Base-by-base conservation (phyloP, 2,797 vertebrate genomes). In the Mareca penelope region DNA sequence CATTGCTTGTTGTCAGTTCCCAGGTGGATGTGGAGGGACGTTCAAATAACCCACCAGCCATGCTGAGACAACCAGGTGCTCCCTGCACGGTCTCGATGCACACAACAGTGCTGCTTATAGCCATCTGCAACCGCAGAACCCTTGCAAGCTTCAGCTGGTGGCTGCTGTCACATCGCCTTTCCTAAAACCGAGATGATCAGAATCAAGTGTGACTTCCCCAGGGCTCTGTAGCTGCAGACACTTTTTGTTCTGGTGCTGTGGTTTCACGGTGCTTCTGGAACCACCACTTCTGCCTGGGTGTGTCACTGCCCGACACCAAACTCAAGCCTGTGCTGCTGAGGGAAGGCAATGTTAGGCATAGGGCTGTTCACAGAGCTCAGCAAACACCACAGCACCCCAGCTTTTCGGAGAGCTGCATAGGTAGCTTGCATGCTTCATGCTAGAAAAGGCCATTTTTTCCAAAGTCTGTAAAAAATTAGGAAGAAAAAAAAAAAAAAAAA, bases 171-270 rank as follows among this genome's bases (percentile, higher is more conserved):
- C 68, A 48, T 24, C 29, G 64, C 84, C 77, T 68, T 67, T 73
- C 68, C 86, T 90, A 89, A 96, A 95, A 73, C 71, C 79, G 40
- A 31, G 28, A 60, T 10, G 33, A 44, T 48, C 78, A 91, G 72
- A 93, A 40, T 26, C 60, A 73, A 79, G 57, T 1, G 15, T 52
- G 59, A 84, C 50, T 31, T 63, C 35, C 48, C 28, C 28, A 8
- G 33, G 9, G 52, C 10, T 39, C 42, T 83, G 83, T 21, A 69
- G 48, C 55, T 24, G 40, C 28, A 77, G 61, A 89, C 40, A 48
- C 2, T 24, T 24, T 48, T 24, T 24, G 46, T 24, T 57, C n/a
- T 3, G 0, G 31, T 14, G 76, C 83, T 40, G 85, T 79, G 63
- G 42, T 81, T 94, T 96, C 68, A 29, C 55, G 37, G 48, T 52